Base-by-base conservation (phyloP, 2,888 invertebrate species). In the Allygus modestus region DNA sequence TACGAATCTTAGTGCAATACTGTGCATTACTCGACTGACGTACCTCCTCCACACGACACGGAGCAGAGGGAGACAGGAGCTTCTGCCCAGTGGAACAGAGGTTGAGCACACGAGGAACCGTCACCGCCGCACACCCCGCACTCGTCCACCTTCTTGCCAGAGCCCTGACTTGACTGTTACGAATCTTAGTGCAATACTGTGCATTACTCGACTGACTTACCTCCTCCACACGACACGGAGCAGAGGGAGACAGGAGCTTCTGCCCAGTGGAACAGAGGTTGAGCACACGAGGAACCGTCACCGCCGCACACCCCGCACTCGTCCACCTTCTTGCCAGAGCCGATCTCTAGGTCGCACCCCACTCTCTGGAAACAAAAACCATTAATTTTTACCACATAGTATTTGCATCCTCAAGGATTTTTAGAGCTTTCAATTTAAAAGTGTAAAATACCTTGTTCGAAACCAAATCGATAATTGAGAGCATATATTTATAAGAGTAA, bases 101-200 rank as follows among this genome's bases (percentile, higher is more conserved):
- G 95, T 88, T 95, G 93, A 5, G 94, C 94, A 91, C 98, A 98
- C 5, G 93, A 91, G 83, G 95, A 95, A 69, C 97, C 97, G 90
- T 97, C 97, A 11, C 97, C 97, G 0, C 97, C 97, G 89, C 98
- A 98, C 54, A 97, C 95, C 0, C 98, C 98, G 89, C 98, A 98
- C 88, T 94, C 94, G 91, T 98, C 98, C 86, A 95, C 94, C 87
- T 94, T 94, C 88, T 95, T 94, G 20, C 94, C 94, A 0, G 97
- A 95, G 17, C 96, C 65, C 37, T 9, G n/a, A n/a, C n/a, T n/a
- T n/a, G n/a, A n/a, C n/a, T n/a, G n/a, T n/a, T n/a, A n/a, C n/a
- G n/a, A n/a, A n/a, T n/a, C n/a, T n/a, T n/a, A n/a, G n/a, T n/a
- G n/a, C 37, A 7, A 37, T 17, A 51, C 12, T 37, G 37, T 37